Evolutionary conservation across 2,113 vertebrate species (phyloP), one percentile per base, ranked within the genome.

Genomic region (Chionis minor): DNA sequence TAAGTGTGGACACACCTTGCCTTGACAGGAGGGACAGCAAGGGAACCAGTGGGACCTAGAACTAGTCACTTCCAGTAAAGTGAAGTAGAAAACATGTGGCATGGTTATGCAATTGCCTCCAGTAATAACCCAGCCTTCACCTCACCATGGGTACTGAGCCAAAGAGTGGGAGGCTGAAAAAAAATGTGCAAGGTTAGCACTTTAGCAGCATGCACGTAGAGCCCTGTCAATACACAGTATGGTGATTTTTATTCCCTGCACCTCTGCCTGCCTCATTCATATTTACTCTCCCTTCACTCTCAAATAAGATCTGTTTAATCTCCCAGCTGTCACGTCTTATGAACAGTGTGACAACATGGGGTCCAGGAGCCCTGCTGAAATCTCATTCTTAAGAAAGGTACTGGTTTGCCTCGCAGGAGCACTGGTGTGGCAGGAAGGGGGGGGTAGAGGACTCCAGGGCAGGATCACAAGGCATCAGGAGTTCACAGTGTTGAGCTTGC

Each of bases 151-250:
- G 61, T 58, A 85, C 47, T 16, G 70, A 95, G 85, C 44, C 92
- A 94, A 73, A 71, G 74, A 59, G 61, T 55, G 88, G 38, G 82
- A 96, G 83, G 62, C 63, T 94, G 69, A 84, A 94, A 92, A 86
- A 86, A 87, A 77, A 88, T 90, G n/a, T 90, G 69, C 65, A 7
- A 79, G 69, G 24, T 55, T 71, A 91, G 81, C 77, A 71, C 45
- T 94, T 89, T 2, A 58, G 28, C 15, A 71, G 45, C 27, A 7
- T 12, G 44, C 47, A 58, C 6, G 1, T 18, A 38, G 63, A 45
- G 32, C n/a, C 65, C 78, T 87, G 69, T 62, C 81, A 44, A 5
- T 63, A 44, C 14, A 14, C 7, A 4, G 22, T 7, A 56, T 1
- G 11, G 35, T 18, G 58, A 51, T 78, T 81, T 74, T 74, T 67